These are phyloP conservation scores for Hemaris fuciformis DNA, from an alignment of 2,888 invertebrate species.

Conservation along the genomic window DNA sequence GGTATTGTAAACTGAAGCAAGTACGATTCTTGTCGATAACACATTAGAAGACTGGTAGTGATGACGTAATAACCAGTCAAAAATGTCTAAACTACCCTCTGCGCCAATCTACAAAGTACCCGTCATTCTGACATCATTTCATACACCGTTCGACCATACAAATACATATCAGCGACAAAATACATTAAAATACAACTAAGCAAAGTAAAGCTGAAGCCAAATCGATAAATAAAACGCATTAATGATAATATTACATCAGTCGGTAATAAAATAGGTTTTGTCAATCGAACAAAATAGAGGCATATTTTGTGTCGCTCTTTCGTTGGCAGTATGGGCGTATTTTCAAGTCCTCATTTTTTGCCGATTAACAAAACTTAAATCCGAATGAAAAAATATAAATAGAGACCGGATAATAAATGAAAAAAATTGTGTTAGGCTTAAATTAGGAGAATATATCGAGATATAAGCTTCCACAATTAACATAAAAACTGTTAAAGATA, in stretches of 20 bases:
- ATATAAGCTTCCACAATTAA: neutral
- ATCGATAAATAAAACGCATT: conserved; percentile 37
- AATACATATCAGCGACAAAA: conserved; percentile 30
- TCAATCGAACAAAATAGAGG: neutral
- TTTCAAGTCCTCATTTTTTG: neutral
- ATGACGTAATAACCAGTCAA: too few relatives aligned
- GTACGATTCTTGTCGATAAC: neutral
- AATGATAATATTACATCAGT: conserved; percentile 44
- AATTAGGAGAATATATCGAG: neutral
- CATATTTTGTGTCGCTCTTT: neutral
- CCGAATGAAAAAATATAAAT: neutral
- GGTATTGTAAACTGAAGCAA: neutral
- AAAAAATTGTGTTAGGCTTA: neutral
- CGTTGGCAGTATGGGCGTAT: neutral
- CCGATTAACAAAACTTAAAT: neutral
- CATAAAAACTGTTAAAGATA: neutral
- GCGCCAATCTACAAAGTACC: neutral
- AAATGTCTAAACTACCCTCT: too few relatives aligned
- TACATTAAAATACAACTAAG: conserved; percentile 34
- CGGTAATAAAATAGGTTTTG: conserved; percentile 43
- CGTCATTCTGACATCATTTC: neutral
- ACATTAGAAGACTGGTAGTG: too few relatives aligned
- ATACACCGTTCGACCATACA: neutral
- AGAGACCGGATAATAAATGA: neutral
- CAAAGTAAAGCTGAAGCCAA: conserved; percentile 67